Evolutionary conservation across 2,113 vertebrate genomes (phyloP).

Genomic region (Phaetusa simplex): DNA sequence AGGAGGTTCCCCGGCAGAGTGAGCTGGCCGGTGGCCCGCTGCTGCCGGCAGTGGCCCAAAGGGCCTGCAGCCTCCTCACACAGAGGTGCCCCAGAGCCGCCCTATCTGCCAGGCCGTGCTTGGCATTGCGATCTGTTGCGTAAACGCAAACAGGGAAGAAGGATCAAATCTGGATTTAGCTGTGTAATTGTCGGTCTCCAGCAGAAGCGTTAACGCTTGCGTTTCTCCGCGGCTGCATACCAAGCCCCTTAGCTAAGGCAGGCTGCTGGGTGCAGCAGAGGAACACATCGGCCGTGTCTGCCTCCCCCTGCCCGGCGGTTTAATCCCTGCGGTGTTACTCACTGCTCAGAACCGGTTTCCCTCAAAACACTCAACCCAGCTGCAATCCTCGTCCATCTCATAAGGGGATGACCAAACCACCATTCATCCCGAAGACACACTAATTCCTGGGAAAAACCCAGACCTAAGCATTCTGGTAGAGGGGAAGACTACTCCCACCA

Average conservation of each 20-base stretch:
- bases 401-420: not conserved
- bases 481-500: not conserved
- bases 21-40: fast-evolving
- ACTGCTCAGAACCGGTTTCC: not conserved
- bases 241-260: not conserved
- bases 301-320: not conserved
- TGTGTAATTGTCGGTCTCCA: not conserved
- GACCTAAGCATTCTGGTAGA: not conserved
- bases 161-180: not conserved
- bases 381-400: not conserved
- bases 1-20: not conserved
- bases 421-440: not conserved
- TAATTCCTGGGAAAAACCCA: not conserved
- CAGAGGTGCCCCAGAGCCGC: not conserved
- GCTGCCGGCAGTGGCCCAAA: fast-evolving
- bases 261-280: not conserved
- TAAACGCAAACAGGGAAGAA: not conserved
- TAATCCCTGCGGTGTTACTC: not conserved
- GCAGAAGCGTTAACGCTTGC: not conserved
- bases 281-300: not conserved
- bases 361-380: not conserved
- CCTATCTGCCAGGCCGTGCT: not conserved
- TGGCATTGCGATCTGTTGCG: not conserved
- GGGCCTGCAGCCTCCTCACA: not conserved
- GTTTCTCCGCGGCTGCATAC: not conserved